Percentiles rank a stretch among this genome's conserved stretches.
These are phyloP conservation scores for Pionites leucogaster DNA, from an alignment of 2,113 vertebrate species.

Conservation along the genomic window DNA sequence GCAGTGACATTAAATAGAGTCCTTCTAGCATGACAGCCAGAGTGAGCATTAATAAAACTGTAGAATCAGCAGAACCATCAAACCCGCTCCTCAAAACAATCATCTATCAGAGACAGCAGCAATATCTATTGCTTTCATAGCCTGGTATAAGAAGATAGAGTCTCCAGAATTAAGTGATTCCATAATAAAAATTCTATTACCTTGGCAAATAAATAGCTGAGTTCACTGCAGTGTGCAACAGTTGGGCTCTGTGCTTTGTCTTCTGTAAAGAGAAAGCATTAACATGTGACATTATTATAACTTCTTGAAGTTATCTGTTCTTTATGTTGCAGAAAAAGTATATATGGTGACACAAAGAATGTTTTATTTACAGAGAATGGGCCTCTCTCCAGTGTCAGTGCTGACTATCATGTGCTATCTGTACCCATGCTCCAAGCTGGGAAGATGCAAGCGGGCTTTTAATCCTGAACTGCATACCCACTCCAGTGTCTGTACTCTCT, in stretches of 20 bases:
- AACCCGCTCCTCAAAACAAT: background rate
- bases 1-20: background rate
- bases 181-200: background rate
- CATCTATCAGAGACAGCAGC: background rate
- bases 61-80: background rate
- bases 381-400: background rate
- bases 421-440: background rate
- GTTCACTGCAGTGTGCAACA: background rate
- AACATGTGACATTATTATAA: slow-evolving; percentile 15
- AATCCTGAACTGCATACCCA: background rate
- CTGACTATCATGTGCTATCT: slow-evolving; percentile 58
- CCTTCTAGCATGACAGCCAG: background rate
- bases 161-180: background rate
- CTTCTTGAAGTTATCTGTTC: slow-evolving; percentile 42
- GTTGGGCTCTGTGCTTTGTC: slow-evolving; percentile 11
- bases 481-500: background rate
- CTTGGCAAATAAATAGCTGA: background rate
- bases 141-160: background rate
- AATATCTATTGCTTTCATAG: background rate
- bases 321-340: background rate
- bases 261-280: background rate
- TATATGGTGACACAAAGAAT: background rate
- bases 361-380: background rate
- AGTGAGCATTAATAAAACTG: background rate
- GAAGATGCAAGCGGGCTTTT: background rate